Conservation (phyloP, 2,113 vertebrate species). For the Lycocorax pyrrhopterus region DNA sequence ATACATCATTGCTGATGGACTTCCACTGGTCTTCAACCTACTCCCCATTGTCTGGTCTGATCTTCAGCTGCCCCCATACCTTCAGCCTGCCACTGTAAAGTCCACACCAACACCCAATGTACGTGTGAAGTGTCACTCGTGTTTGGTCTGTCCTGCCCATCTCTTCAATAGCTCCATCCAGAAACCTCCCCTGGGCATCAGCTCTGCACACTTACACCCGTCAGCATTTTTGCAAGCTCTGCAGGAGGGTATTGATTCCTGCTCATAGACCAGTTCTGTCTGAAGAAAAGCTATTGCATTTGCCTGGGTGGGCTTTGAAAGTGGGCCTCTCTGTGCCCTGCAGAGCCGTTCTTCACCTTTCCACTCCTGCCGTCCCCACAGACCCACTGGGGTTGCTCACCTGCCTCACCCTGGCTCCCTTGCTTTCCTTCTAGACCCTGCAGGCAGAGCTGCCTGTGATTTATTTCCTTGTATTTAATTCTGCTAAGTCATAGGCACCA, state of each 20-base stretch:
- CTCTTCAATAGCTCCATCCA: not conserved
- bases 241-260: not conserved
- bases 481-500: slow-evolving; percentile 21
- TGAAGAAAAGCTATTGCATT: not conserved
- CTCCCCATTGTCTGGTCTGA: not conserved
- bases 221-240: not conserved
- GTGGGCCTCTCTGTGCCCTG: not conserved
- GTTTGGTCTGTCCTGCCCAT: not conserved
- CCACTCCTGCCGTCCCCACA: not conserved
- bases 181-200: not conserved
- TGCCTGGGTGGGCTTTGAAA: not conserved
- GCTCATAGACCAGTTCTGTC: not conserved
- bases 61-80: not conserved
- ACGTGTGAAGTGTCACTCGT: fast-evolving
- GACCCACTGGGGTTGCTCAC: not conserved
- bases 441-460: not conserved
- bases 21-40: not conserved
- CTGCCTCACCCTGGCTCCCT: fast-evolving
- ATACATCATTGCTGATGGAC: not conserved
- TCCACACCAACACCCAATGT: fast-evolving
- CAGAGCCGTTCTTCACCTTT: not conserved
- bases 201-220: fast-evolving
- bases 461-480: not conserved
- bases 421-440: not conserved
- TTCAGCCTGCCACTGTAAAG: not conserved